Conservation (phyloP, 2,888 invertebrate genomes). For the Malacosoma neustria region DNA sequence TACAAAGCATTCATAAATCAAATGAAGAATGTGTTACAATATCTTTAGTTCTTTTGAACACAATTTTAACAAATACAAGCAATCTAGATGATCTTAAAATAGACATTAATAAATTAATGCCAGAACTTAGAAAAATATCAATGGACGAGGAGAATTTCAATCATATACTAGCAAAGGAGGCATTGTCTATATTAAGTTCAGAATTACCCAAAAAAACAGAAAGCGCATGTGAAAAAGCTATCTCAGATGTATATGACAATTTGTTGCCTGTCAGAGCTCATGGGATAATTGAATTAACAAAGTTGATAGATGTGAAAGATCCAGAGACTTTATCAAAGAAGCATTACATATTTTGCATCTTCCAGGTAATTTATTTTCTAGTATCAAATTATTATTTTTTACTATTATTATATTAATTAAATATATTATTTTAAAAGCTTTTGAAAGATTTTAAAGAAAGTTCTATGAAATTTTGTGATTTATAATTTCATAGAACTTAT, state of each 20-base stretch:
- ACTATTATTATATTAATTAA: slow-evolving; percentile 1
- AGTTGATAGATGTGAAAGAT: slow-evolving; percentile 81
- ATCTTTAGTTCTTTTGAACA: slow-evolving; percentile 54
- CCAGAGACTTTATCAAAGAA: slow-evolving; percentile 77
- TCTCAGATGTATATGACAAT: slow-evolving; percentile 80
- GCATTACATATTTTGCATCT: slow-evolving; percentile 79
- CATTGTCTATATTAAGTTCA: slow-evolving; percentile 34
- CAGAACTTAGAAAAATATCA: slow-evolving; percentile 33
- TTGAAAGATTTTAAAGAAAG: too few species aligned
- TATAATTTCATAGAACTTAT: too few species aligned
- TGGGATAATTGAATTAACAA: slow-evolving; percentile 82
- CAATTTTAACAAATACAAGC: slow-evolving; percentile 41
- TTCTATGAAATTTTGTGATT: too few species aligned
- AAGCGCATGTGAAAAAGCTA: slow-evolving; percentile 74
- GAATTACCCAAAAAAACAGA: slow-evolving; percentile 23
- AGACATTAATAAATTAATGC: slow-evolving; percentile 37
- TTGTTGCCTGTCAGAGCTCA: slow-evolving; percentile 88
- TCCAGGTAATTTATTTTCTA: slow-evolving; percentile 72
- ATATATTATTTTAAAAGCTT: too few species aligned
- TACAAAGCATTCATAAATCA: slow-evolving; percentile 21
- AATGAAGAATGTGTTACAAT: slow-evolving; percentile 55
- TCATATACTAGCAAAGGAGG: slow-evolving; percentile 46
- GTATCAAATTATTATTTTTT: slow-evolving; percentile 1
- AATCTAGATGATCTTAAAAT: slow-evolving; percentile 21
- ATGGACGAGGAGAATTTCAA: slow-evolving; percentile 29